Evolutionary conservation across 2,888 invertebrate species (phyloP).

Genomic region (Lepeophtheirus nordmannii): DNA sequence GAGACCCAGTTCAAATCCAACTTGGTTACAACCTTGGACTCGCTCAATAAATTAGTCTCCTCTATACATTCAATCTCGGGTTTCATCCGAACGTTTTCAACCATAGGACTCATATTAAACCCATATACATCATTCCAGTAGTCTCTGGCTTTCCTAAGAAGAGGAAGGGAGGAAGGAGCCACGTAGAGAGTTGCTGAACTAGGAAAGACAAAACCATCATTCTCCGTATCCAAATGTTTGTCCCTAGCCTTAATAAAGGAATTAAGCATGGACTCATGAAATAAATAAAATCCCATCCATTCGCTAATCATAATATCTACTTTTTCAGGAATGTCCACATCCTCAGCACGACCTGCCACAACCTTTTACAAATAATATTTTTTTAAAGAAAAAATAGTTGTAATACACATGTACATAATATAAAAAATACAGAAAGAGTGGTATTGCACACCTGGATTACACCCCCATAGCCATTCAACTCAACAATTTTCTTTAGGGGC

Average conservation of each 20-base stretch:
- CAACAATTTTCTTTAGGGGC: slow-evolving; percentile 48
- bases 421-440: neutral
- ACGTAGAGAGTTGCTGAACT: slow-evolving; percentile 52
- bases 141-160: slow-evolving; percentile 35
- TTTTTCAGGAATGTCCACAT: slow-evolving; percentile 46
- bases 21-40: slow-evolving; percentile 49
- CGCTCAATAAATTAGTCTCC: slow-evolving; percentile 46
- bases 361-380: slow-evolving; percentile 41
- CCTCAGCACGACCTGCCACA: slow-evolving; percentile 58
- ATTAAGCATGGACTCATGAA: slow-evolving; percentile 90
- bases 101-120: slow-evolving; percentile 52
- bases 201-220: slow-evolving; percentile 55
- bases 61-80: slow-evolving; percentile 48
- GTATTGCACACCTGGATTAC: slow-evolving; percentile 36
- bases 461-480: slow-evolving; percentile 51
- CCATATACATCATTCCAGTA: slow-evolving; percentile 65
- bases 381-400: too few species aligned
- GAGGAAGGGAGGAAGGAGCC: slow-evolving; percentile 40
- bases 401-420: neutral
- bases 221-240: slow-evolving; percentile 45
- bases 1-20: slow-evolving; percentile 50
- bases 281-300: slow-evolving; percentile 93
- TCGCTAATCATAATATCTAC: slow-evolving; percentile 40
- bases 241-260: slow-evolving; percentile 69
- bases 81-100: slow-evolving; percentile 45